A percentile compares a stretch with the other conserved stretches of the same genome.
Conservation (phyloP, 2,888 invertebrate genomes). For the Phaedon cochleariae region DNA sequence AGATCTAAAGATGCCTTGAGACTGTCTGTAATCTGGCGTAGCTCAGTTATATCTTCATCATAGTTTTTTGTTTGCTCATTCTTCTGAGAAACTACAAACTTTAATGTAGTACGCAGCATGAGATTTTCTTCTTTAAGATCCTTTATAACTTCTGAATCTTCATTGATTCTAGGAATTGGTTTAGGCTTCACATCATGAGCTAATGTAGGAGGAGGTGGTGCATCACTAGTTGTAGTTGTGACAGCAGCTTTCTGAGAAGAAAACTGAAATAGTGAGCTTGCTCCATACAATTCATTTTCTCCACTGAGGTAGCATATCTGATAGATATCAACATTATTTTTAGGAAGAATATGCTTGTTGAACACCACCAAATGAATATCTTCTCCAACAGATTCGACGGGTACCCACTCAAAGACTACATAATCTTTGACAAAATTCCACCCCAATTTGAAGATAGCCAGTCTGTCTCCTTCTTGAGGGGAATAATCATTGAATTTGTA, state of each 20-base stretch:
- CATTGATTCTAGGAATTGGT: background rate
- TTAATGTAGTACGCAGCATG: constrained; percentile 46
- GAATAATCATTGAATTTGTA: constrained; percentile 52
- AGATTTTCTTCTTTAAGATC: constrained; percentile 51
- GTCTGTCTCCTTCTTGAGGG: constrained; percentile 55
- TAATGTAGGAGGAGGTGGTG: background rate
- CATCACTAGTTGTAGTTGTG: constrained; percentile 18
- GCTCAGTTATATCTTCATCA: constrained; percentile 46
- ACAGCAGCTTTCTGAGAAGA: constrained; percentile 21
- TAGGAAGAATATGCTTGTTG: constrained; percentile 53
- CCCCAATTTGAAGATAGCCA: constrained; percentile 58
- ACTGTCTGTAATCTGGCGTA: constrained; percentile 32
- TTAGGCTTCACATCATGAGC: constrained; percentile 15
- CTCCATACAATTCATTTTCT: constrained; percentile 56
- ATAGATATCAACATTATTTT: constrained; percentile 51
- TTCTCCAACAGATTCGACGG: constrained; percentile 23
- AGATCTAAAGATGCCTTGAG: constrained; percentile 44
- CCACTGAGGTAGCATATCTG: constrained; percentile 58
- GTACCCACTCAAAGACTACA: constrained; percentile 56
- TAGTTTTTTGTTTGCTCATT: constrained; percentile 34
- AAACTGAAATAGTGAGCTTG: constrained; percentile 57
- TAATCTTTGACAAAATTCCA: constrained; percentile 58
- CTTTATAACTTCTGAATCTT: constrained; percentile 33
- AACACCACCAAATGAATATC: constrained; percentile 46
- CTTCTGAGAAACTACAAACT: constrained; percentile 40